These are phyloP conservation scores for Platalea minor DNA, from an alignment of 2,797 vertebrate species.

Conservation along the genomic window DNA sequence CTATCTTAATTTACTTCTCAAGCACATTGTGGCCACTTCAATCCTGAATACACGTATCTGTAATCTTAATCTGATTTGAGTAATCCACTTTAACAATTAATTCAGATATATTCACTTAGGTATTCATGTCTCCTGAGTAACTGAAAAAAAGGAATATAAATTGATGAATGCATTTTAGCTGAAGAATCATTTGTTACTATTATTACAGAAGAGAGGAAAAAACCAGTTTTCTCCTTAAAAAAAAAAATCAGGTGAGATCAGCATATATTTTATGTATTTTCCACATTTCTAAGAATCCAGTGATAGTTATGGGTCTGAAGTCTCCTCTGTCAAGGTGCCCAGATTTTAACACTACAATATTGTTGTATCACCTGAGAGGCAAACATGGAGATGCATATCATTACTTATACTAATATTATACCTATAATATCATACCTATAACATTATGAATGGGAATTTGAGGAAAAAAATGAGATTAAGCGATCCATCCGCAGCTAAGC, in stretches of 20 bases:
- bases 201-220: neutral
- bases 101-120: neutral
- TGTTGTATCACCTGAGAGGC: neutral
- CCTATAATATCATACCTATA: neutral
- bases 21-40: neutral
- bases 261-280: neutral
- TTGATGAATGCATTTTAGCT: neutral
- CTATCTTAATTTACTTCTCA: neutral
- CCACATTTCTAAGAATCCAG: neutral
- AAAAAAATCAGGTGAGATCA: neutral
- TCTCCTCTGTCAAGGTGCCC: neutral
- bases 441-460: neutral
- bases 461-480: neutral
- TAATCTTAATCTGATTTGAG: neutral
- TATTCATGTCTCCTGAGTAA: neutral
- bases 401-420: neutral
- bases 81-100: neutral
- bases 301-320: neutral
- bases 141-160: neutral
- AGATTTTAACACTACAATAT: neutral
- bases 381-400: neutral
- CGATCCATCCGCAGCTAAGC: neutral
- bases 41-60: neutral
- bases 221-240: neutral
- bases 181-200: neutral